Conservation (phyloP, 2,797 vertebrate species). For the Pitangus sulphuratus region DNA sequence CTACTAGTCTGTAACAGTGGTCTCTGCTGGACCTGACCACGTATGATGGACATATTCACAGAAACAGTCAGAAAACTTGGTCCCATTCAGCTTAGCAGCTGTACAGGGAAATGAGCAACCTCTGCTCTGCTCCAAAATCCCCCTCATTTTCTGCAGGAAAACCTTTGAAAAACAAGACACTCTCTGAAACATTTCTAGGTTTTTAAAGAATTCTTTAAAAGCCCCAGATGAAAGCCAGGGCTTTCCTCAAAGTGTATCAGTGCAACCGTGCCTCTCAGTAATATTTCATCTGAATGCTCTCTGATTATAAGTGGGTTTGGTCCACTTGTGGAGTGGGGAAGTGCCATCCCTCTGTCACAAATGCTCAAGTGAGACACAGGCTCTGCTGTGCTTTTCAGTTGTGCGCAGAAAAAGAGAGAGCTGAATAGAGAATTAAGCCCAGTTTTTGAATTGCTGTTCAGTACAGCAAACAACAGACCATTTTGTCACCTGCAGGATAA, state of each 20-base stretch:
- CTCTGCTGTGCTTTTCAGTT: neutral
- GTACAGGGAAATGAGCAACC: neutral
- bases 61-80: neutral
- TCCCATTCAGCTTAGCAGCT: neutral
- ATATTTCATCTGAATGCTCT: neutral
- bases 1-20: neutral
- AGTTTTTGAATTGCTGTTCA: neutral
- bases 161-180: neutral
- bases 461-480: neutral
- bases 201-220: neutral
- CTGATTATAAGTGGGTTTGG: neutral
- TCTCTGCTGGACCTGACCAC: neutral
- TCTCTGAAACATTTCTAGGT: neutral
- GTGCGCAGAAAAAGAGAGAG: neutral
- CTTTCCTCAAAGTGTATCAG: neutral
- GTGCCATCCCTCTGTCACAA: accelerated
- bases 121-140: neutral
- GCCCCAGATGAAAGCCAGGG: neutral
- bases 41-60: neutral
- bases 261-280: neutral
- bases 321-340: neutral
- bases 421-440: neutral
- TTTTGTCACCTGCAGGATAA: neutral
- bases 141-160: neutral
- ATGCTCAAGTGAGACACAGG: neutral